Evolutionary conservation across 2,797 vertebrate species (phyloP), one percentile per base, ranked within the genome.

Genomic region (Odontamblyopus lacepedii): DNA sequence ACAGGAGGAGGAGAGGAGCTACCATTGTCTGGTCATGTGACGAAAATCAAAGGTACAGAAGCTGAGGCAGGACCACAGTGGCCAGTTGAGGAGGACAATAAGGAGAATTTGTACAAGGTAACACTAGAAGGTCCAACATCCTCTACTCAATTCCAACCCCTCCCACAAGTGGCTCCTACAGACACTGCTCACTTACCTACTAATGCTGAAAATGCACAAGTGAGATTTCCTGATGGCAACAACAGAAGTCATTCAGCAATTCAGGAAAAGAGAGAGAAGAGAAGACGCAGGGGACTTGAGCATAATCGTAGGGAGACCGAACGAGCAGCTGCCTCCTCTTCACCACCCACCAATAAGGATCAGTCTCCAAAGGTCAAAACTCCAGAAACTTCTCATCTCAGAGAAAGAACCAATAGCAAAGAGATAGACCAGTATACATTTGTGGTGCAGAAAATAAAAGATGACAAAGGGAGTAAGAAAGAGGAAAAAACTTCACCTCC

Each of bases 281-380:
- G 98, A 71, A 93, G 97, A 56, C 95, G 93, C 70, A 92, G 98
- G 64, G 98, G 97, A 18, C 91, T 99, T 83, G 95, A 98, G 62
- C 98, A 99, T 74, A 97, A 96, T n/a, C 93, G 96, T 82, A 87
- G 97, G 57, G 96, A 98, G 89, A 95, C 93, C 1, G 94, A 95
- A 66, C 95, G 94, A 50, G 96, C 91, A 0, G 91, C 93, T 29
- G 90, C 89, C 18, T 67, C 86, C 27, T 76, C 82, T 44, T 69
- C 78, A 0, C 61, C 88, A 15, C 71, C 79, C 2, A n/a, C 2
- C 56, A 53, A 41, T 76, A 90, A 82, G 80, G 93, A 92, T 5
- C 85, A 92, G 18, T 38, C 77, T 2, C 61, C 78, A 0, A 92
- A 86, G 76, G 83, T 78, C 83, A 91, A 87, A 83, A 80, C 53